Percentiles rank a stretch among this genome's conserved stretches.
Evolutionary conservation across 2,888 invertebrate genomes (phyloP).

Genomic region (Limnephilus auricula): DNA sequence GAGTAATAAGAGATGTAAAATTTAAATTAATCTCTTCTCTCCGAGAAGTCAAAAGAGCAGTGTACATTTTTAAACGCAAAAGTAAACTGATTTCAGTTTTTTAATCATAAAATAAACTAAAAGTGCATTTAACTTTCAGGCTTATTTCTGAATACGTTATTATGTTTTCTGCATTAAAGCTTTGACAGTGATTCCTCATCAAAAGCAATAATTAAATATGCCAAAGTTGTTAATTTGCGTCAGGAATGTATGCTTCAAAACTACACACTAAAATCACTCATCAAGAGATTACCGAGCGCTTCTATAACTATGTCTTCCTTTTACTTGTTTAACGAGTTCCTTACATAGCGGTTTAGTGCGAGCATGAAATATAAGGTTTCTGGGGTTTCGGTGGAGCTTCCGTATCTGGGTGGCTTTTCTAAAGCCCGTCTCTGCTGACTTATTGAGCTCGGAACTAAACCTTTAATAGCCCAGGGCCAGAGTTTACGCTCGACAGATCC

Average conservation of each 20-base stretch:
- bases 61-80: neutral
- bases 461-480: constrained; percentile 20
- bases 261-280: neutral
- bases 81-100: neutral
- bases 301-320: neutral
- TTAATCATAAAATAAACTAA: neutral
- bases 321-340: neutral
- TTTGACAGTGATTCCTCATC: neutral
- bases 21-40: neutral
- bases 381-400: constrained; percentile 4
- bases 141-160: neutral
- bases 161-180: neutral
- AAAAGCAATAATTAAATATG: neutral
- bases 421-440: constrained; percentile 38
- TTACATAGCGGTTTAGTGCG: neutral
- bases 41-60: neutral
- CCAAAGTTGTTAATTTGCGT: neutral
- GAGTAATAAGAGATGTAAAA: neutral
- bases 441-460: constrained; percentile 47
- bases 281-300: neutral
- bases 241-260: neutral
- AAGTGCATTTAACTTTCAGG: neutral
- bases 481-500: neutral
- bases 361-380: neutral
- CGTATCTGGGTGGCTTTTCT: constrained; percentile 40